A percentile compares a stretch with the other conserved stretches of the same genome.
Evolutionary conservation across 2,113 vertebrate species (phyloP).

Genomic region (Capreolus pygargus): DNA sequence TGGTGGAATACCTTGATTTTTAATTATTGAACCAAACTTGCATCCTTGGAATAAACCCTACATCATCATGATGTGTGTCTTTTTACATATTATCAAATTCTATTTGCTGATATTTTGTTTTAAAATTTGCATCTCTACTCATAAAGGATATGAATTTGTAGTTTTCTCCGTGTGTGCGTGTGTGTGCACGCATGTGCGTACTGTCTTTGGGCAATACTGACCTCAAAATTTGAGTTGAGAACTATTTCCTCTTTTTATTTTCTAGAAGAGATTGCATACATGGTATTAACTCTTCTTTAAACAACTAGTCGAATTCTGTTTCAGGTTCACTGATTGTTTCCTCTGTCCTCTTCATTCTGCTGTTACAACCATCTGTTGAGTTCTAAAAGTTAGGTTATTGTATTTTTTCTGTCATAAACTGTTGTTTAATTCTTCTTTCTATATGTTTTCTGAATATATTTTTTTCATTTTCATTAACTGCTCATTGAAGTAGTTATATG

Average conservation of each 20-base stretch:
- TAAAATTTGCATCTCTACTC: neutral
- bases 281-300: neutral
- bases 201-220: neutral
- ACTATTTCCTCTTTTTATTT: neutral
- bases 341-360: neutral
- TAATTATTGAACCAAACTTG: neutral
- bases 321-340: neutral
- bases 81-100: neutral
- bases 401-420: neutral
- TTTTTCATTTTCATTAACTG: neutral
- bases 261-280: neutral
- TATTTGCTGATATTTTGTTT: neutral
- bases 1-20: neutral
- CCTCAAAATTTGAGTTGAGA: neutral
- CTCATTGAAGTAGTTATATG: neutral
- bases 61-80: neutral
- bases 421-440: neutral
- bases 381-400: neutral
- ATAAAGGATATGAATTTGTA: neutral
- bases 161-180: neutral
- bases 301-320: neutral
- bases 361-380: neutral
- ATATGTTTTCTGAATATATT: neutral
- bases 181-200: rapidly evolving
- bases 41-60: neutral